Evolutionary conservation across 1,140 invertebrate genomes (phyloP).

Genomic region (Procambarus clarkii): DNA sequence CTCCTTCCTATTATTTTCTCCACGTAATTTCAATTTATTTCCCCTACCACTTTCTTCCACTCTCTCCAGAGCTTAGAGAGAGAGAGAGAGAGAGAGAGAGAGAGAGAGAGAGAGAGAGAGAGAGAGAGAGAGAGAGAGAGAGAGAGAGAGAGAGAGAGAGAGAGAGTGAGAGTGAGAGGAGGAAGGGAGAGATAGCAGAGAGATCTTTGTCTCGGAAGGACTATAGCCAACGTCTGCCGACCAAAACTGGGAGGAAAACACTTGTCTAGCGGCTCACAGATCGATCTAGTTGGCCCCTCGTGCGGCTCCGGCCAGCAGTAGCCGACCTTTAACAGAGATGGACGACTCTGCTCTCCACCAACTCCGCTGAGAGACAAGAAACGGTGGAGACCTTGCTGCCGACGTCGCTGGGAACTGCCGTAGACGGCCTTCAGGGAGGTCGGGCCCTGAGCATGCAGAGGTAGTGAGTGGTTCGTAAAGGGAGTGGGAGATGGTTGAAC

Average conservation of each 20-base stretch:
- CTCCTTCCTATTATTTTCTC: too few species aligned
- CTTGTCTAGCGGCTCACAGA: slow-evolving; percentile 60
- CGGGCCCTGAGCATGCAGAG: not conserved
- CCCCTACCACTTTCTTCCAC: not conserved
- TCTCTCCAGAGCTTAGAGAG: not conserved
- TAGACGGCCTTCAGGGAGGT: not conserved
- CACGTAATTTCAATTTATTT: too few species aligned
- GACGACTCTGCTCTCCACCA: slow-evolving; percentile 28
- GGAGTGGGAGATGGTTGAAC: not conserved
- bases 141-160: not conserved
- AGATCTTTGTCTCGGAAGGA: slow-evolving; percentile 6
- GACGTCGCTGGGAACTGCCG: slow-evolving; percentile 2
- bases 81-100: not conserved
- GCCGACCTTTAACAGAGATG: slow-evolving; percentile 47
- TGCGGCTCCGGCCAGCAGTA: slow-evolving; percentile 44
- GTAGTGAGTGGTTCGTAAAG: not conserved
- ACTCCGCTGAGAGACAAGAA: slow-evolving; percentile 36
- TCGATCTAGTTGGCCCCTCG: slow-evolving; percentile 61
- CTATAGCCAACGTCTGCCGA: slow-evolving; percentile 49
- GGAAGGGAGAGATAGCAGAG: not conserved
- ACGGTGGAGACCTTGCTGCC: not conserved
- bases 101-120: slow-evolving; percentile 2
- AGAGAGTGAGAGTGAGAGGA: not conserved
- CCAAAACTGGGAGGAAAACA: slow-evolving; percentile 62
- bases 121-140: slow-evolving; percentile 2